Evolutionary conservation across 2,113 vertebrate species (phyloP), one percentile per base, ranked within the genome.

Genomic region (Callopanchax toddi): DNA sequence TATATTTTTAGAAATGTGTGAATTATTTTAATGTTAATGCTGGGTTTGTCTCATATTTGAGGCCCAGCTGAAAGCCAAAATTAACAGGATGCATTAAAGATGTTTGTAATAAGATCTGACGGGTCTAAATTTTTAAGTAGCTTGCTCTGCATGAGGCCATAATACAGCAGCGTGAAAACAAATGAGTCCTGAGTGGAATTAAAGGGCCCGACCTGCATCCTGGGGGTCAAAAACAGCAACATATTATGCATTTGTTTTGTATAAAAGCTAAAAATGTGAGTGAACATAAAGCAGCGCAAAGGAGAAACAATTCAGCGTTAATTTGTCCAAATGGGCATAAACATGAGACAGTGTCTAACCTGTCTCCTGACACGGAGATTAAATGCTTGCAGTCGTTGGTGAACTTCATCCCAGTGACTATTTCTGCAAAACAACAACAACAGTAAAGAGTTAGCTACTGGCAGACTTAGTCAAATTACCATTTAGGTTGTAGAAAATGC

Each of bases 351-450:
- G 46, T 48, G 45, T 50, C 87, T 85, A 90, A 99, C 97, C 97
- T 97, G 93, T 99, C 97, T 42, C 94, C 97, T 18, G 97, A 99
- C n/a, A 95, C 95, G 11, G 96, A 97, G 85, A 99, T 95, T 73
- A 99, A 90, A 87, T 94, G 93, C 69, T 93, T 97, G 90, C 97
- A 98, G 86, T 99, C 95, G 11, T 94, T 96, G 86, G 95, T 98
- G 75, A 99, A 99, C 78, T 96, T 98, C 91, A 99, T 94, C 66
- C 96, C 94, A 0, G 96, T 98, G 79, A 98, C 95, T 60, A 96
- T 94, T 86, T 99, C 97, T 99, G 91, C 23, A 78, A 78, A 68
- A 39, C 10, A 58, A 36, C 48, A 54, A n/a, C n/a, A 29, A 25
- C 9, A 37, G 1, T 2, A 37, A 37, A n/a, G n/a, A n/a, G n/a